Percentiles rank a stretch among this genome's conserved stretches.
These are phyloP conservation scores for Salminus brasiliensis DNA, from an alignment of 2,113 vertebrate genomes.

Conservation along the genomic window DNA sequence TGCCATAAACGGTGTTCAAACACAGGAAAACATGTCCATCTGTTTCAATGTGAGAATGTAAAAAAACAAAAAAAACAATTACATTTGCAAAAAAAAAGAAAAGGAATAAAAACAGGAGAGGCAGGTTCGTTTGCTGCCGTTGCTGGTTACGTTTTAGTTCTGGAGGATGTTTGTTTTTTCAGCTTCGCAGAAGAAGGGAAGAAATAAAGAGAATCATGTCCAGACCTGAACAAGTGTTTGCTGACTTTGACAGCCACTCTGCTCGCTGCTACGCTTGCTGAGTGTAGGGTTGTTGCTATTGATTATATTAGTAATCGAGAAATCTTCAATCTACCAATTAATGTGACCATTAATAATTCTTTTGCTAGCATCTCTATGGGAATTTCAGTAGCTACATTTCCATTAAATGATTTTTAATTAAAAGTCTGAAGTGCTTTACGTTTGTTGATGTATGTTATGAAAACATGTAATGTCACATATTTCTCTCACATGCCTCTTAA, in stretches of 20 bases:
- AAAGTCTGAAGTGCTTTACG: no score
- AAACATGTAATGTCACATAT: no score
- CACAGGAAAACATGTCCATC: constrained; percentile 49
- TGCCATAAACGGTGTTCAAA: constrained; percentile 30
- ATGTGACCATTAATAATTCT: no score
- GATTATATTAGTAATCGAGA: no score
- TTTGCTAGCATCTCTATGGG: no score
- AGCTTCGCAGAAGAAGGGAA: constrained; percentile 60
- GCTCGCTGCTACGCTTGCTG: neutral
- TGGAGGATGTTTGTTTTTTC: constrained; percentile 60
- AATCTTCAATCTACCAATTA: no score
- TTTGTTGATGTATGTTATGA: no score
- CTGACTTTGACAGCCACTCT: neutral
- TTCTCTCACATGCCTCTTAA: no score
- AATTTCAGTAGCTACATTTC: no score
- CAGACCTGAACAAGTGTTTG: neutral
- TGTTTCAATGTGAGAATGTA: constrained; percentile 60
- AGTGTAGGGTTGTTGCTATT: neutral
- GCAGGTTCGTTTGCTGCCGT: constrained; percentile 46
- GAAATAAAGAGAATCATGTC: constrained; percentile 58
- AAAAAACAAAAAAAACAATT: constrained; percentile 51
- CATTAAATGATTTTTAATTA: no score
- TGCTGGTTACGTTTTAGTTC: constrained; percentile 43
- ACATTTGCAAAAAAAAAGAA: constrained; percentile 43
- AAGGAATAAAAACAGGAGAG: neutral